Percentiles rank a stretch among this genome's conserved stretches.
phyloP scores from a whole-genome alignment of 2,797 vertebrate genomes.

The Enteromius radiatus region DNA sequence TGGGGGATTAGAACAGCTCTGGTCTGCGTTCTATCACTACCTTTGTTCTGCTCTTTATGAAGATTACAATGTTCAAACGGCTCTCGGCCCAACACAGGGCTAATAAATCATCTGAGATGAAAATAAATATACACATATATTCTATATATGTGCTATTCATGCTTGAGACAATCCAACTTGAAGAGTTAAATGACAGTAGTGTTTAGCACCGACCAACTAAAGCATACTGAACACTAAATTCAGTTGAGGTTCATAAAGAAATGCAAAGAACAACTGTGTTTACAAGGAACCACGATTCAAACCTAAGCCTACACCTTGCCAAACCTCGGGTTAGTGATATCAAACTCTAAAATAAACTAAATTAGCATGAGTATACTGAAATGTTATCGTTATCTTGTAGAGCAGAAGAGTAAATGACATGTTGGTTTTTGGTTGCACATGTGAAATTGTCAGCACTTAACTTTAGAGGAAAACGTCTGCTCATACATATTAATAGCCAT shows the following conservation, averaged over 20 bases:
- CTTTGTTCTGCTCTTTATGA: constrained; percentile 62
- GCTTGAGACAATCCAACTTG: not conserved
- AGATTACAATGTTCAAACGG: constrained; percentile 64
- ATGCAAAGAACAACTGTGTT: not conserved
- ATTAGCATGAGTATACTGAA: not conserved
- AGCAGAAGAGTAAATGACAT: not conserved
- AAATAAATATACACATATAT: constrained; percentile 21
- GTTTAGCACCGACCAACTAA: not conserved
- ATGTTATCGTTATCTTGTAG: not conserved
- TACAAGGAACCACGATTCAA: not conserved
- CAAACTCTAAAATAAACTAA: not conserved
- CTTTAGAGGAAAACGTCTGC: not conserved
- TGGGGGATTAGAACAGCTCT: constrained; percentile 63
- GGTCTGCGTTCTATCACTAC: constrained; percentile 60
- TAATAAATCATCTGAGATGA: constrained; percentile 23
- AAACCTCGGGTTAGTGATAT: not conserved
- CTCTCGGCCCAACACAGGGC: constrained; percentile 47
- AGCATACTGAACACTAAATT: not conserved
- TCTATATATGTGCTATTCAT: not conserved
- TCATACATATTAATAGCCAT: not conserved
- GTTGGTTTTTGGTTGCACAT: not conserved
- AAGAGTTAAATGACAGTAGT: not conserved
- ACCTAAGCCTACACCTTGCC: too few species aligned
- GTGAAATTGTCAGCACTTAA: not conserved
- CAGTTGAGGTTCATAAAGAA: too few species aligned